Evolutionary conservation across 92 coral and sea anemone genomes (phyloP), one percentile per base, ranked within the genome.

Genomic region (Epizoanthus rinbou): DNA sequence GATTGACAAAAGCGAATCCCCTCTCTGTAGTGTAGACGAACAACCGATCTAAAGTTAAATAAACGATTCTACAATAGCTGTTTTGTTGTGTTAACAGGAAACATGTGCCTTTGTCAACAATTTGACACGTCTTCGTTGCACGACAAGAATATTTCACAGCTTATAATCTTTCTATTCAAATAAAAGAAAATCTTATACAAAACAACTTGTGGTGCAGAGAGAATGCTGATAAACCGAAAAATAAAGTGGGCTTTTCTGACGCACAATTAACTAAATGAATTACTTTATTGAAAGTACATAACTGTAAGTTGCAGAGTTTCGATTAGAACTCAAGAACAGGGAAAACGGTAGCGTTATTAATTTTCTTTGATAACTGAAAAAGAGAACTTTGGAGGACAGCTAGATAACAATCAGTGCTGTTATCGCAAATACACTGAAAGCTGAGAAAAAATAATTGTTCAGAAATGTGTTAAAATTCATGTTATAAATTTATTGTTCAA

Each of bases 41-140:
- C 59, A 59, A 78, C 69, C 62, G 64, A 60, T 39, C 41, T 78
- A 37, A 33, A 22, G 25, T 59, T 59, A 37, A 62, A 62, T 76
- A 41, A 76, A 60, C 71, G n/a, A 15, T 11, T 60, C 15, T 35
- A 76, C 82, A 76, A 60, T 62, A 60, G 50, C 17, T 57, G 63
- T 50, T 78, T 78, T 78, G 82, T 78, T 78, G 5, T 18, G 45
- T 13, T 39, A 78, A 60, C 82, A 60, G 82, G 82, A 41, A 78
- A 65, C 82, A 78, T 78, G 82, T 78, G 82, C 82, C 6, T 43
- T 50, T 78, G 71, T 78, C 82, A 78, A 78, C 25, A 78, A 43
- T 37, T 35, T 78, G 82, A 78, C 82, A 78, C 82, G 35, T 78
- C 71, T 62, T 62, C 35, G 35, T 28, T 21, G 62, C 39, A 76